Percentiles rank a stretch among this genome's conserved stretches.
Conservation (phyloP, 2,113 vertebrate species). For the Ploceus nigricollis region DNA sequence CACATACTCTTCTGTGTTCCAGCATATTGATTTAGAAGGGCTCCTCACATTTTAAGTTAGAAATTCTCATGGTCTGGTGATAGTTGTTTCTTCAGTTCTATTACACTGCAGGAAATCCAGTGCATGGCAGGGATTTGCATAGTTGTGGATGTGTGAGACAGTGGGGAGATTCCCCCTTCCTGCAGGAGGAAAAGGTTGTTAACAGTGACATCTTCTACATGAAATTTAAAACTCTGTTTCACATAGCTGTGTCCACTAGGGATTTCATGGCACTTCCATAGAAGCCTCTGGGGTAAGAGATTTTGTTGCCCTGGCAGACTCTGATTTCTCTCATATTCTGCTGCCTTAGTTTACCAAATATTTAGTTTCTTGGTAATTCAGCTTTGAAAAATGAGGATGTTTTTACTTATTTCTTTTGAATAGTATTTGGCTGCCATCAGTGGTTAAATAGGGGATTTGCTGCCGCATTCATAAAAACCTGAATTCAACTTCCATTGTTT, state of each 20-base stretch:
- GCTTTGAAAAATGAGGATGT: not conserved
- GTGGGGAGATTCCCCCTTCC: not conserved
- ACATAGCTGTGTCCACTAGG: not conserved
- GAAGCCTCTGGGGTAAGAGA: not conserved
- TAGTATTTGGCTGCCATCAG: not conserved
- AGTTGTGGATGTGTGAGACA: not conserved
- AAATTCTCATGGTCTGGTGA: not conserved
- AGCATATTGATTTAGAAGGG: not conserved
- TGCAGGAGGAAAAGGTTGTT: not conserved
- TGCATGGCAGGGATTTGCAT: not conserved
- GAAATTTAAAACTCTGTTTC: not conserved
- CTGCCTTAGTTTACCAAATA: not conserved
- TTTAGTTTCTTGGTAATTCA: not conserved
- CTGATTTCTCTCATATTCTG: not conserved
- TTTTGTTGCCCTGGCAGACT: not conserved
- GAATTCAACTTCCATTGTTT: not conserved
- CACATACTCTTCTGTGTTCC: not conserved
- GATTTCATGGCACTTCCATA: not conserved
- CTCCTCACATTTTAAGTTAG: not conserved
- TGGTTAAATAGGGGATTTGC: not conserved
- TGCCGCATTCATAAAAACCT: not conserved
- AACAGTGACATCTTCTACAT: not conserved
- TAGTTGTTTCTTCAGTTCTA: not conserved
- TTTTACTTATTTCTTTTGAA: not conserved
- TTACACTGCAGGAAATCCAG: not conserved